A percentile compares a stretch with the other conserved stretches of the same genome.
phyloP scores from a whole-genome alignment of 2,113 vertebrate species.

The Stigmatopora nigra region DNA sequence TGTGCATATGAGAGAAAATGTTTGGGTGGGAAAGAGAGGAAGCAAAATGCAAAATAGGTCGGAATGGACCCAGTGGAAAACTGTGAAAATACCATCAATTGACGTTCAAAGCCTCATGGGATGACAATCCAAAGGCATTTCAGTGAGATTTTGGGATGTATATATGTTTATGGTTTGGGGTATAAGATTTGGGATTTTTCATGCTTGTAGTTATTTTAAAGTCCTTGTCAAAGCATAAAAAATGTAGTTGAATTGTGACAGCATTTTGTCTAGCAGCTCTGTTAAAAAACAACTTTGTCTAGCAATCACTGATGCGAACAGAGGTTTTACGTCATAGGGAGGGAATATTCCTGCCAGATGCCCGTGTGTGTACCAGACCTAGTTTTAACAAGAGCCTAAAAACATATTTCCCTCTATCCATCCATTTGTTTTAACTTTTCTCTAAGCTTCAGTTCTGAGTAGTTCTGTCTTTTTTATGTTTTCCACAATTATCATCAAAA shows the following conservation, averaged over 20 bases:
- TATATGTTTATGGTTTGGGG: slow-evolving; percentile 1
- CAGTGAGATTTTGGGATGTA: slow-evolving; percentile 44
- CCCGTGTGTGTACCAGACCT: too few relatives aligned
- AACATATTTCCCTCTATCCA: too few relatives aligned
- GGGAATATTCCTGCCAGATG: too few relatives aligned
- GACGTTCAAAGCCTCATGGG: slow-evolving; percentile 44
- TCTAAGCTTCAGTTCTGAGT: too few relatives aligned
- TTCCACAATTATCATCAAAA: too few relatives aligned
- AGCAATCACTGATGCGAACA: neutral
- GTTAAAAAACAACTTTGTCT: neutral
- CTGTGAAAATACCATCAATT: slow-evolving; percentile 51
- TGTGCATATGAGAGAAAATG: too few relatives aligned
- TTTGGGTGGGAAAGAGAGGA: slow-evolving; percentile 12
- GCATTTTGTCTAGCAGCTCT: neutral
- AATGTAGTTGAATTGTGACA: too few relatives aligned
- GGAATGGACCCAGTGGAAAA: slow-evolving; percentile 17
- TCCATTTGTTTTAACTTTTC: too few relatives aligned
- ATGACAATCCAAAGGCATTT: slow-evolving; percentile 40
- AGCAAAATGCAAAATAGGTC: neutral
- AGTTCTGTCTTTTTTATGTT: too few relatives aligned
- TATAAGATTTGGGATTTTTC: neutral
- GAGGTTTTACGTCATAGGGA: neutral
- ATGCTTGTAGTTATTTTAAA: neutral
- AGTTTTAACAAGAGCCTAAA: too few relatives aligned
- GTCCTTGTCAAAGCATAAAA: neutral